A percentile compares a stretch with the other conserved stretches of the same genome.
These are phyloP conservation scores for Pelecanus crispus DNA, from an alignment of 2,113 vertebrate genomes.

Conservation along the genomic window DNA sequence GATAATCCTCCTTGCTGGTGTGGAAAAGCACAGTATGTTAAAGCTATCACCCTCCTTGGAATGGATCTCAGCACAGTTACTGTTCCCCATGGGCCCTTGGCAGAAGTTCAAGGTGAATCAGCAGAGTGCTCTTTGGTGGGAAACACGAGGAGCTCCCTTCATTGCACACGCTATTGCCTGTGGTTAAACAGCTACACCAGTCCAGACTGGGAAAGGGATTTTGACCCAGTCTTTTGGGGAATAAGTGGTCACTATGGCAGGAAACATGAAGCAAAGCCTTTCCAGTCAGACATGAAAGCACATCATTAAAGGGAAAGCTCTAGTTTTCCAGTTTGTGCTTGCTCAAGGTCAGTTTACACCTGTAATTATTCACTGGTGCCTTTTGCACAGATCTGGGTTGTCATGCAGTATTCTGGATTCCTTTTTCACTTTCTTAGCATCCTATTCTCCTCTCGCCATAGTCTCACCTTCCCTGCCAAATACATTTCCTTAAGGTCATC, in stretches of 20 bases:
- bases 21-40: not conserved
- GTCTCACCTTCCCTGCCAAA: not conserved
- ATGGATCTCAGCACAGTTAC: not conserved
- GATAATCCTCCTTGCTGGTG: not conserved
- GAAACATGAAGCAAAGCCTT: not conserved
- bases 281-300: not conserved
- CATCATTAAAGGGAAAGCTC: not conserved
- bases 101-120: not conserved
- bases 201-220: not conserved
- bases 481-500: not conserved
- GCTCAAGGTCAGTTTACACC: rapidly evolving
- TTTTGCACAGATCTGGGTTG: not conserved
- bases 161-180: not conserved
- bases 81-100: not conserved
- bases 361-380: not conserved
- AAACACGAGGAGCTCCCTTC: rapidly evolving
- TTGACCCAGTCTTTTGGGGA: not conserved
- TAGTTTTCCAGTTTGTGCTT: not conserved
- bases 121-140: not conserved
- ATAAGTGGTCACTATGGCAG: not conserved
- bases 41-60: not conserved
- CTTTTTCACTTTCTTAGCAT: not conserved
- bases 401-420: not conserved
- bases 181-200: not conserved
- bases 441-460: not conserved